These are phyloP conservation scores for Lepidotrigona ventralis DNA, from an alignment of 1,140 invertebrate species.

Conservation along the genomic window DNA sequence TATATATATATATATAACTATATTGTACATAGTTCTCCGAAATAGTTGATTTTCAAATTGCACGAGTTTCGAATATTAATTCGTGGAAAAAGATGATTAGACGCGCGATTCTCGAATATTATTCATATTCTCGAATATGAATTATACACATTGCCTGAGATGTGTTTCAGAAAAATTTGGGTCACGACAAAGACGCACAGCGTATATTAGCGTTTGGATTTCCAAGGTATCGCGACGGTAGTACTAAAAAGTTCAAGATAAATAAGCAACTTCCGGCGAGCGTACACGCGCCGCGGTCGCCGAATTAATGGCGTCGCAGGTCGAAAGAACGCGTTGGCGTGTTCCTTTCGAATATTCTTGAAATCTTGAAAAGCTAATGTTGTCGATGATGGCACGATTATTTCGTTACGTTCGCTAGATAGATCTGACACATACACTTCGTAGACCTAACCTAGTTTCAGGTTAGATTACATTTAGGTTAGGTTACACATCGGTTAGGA, in stretches of 20 bases:
- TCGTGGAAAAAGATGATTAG: too few relatives aligned
- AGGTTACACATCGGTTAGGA: not conserved
- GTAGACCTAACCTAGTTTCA: too few relatives aligned
- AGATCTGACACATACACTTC: not conserved
- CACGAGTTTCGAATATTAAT: too few relatives aligned
- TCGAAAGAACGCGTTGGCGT: not conserved
- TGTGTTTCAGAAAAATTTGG: too few relatives aligned
- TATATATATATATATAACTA: too few relatives aligned
- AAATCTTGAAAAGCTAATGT: not conserved
- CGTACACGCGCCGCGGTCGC: conserved; percentile 49
- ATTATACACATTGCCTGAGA: too few relatives aligned
- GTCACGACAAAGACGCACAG: too few relatives aligned
- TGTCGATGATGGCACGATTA: not conserved
- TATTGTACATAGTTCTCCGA: too few relatives aligned
- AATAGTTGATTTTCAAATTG: too few relatives aligned
- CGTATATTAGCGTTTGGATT: too few relatives aligned
- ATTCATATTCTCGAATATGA: too few relatives aligned
- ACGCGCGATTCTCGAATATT: too few relatives aligned
- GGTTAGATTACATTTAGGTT: not conserved
- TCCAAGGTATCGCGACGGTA: not conserved
- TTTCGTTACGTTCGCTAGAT: not conserved
- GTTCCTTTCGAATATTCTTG: conserved; percentile 8
- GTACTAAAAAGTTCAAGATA: not conserved
- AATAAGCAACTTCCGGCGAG: conserved; percentile 70
- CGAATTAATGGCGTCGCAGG: conserved; percentile 49